phyloP scores from a whole-genome alignment of 2,797 vertebrate species.

The Enteromius fasciolatus region DNA sequence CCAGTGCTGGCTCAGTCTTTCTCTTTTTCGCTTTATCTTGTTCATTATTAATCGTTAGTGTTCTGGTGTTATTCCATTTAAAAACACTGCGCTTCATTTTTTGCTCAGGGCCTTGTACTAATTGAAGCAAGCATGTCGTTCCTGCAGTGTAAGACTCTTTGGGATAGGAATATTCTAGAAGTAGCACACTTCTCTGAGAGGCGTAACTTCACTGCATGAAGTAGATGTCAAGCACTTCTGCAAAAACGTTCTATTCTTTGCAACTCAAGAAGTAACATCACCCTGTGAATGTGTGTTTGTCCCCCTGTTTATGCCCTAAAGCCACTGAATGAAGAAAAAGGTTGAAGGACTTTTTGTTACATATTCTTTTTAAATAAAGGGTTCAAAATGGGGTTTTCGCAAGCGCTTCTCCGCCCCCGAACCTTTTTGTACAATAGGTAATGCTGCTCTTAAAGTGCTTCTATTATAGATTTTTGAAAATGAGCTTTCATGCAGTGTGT shows the following conservation, averaged over 20 bases:
- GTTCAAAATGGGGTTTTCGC: not conserved
- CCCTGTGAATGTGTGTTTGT: conserved; percentile 20
- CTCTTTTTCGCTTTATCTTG: not conserved
- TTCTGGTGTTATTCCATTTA: not conserved
- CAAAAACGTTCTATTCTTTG: conserved; percentile 4
- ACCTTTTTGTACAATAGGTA: no score
- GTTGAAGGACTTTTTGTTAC: not conserved
- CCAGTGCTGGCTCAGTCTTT: not conserved
- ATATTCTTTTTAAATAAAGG: not conserved
- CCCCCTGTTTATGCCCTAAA: not conserved
- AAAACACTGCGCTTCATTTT: not conserved
- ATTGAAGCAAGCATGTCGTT: not conserved
- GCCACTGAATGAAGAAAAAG: not conserved
- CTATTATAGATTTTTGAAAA: no score
- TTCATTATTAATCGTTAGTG: not conserved
- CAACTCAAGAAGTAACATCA: not conserved
- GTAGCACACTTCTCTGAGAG: not conserved
- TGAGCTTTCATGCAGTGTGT: no score
- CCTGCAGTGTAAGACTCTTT: not conserved
- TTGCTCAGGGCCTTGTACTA: not conserved
- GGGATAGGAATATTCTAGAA: not conserved
- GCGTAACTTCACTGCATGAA: not conserved
- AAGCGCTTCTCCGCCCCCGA: no score
- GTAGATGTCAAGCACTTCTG: not conserved
- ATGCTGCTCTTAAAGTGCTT: no score